These are phyloP conservation scores for Sceloporus tristichus DNA, from an alignment of 2,113 vertebrate species.

Conservation along the genomic window DNA sequence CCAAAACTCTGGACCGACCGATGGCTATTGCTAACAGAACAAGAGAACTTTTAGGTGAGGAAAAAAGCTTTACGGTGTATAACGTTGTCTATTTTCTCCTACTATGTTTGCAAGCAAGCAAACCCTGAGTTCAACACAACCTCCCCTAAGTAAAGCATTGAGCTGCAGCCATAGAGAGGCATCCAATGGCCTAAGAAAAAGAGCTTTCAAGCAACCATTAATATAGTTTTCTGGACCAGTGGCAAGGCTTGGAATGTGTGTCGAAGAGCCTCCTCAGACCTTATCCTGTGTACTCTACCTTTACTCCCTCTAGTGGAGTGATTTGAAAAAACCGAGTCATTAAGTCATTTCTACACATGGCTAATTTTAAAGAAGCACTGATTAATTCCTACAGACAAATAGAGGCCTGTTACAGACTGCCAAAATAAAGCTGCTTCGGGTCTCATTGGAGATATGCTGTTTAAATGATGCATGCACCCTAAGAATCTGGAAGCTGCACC, in stretches of 20 bases:
- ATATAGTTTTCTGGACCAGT: too few relatives aligned
- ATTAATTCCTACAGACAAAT: rapidly evolving
- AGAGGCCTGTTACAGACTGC: too few relatives aligned
- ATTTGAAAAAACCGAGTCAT: background rate
- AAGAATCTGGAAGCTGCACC: too few relatives aligned
- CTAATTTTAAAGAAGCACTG: background rate
- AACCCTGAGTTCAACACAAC: background rate
- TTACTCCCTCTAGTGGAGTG: background rate
- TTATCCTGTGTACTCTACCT: background rate
- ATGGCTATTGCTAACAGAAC: background rate
- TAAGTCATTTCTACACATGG: background rate
- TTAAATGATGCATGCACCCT: too few relatives aligned
- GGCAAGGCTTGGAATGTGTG: background rate
- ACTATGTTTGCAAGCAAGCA: background rate
- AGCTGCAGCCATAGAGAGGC: background rate
- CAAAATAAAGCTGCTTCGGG: too few relatives aligned
- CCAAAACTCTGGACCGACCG: background rate
- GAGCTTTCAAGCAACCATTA: too few relatives aligned
- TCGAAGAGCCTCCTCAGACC: rapidly evolving
- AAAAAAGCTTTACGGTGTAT: background rate
- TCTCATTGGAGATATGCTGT: too few relatives aligned
- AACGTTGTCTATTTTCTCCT: background rate
- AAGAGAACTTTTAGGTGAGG: too few relatives aligned
- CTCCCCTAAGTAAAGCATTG: background rate
- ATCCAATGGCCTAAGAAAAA: too few relatives aligned